Evolutionary conservation across 1,140 invertebrate species (phyloP).

Genomic region (Tribolium castaneum): DNA sequence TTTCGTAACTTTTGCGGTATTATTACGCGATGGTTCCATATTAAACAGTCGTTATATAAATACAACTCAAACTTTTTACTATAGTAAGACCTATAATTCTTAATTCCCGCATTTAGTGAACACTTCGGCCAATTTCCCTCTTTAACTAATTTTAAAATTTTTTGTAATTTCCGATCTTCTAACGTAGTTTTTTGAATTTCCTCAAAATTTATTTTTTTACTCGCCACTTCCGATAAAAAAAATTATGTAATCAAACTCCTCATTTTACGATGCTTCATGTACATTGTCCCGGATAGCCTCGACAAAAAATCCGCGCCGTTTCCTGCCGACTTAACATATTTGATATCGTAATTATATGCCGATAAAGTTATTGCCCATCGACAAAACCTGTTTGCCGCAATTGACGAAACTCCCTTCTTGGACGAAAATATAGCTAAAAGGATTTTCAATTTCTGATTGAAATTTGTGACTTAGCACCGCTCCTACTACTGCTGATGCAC

Average conservation of each 20-base stretch:
- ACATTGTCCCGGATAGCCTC: background rate
- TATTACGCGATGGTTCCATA: constrained; percentile 35
- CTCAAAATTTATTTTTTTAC: no score
- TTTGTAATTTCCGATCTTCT: no score
- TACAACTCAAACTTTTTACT: background rate
- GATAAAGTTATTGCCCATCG: background rate
- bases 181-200: no score
- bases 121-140: no score
- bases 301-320: background rate
- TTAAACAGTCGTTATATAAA: background rate
- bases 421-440: background rate
- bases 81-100: background rate
- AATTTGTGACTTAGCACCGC: background rate
- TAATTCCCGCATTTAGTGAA: no score
- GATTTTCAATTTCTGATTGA: background rate
- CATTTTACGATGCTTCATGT: background rate
- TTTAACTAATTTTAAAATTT: no score
- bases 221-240: background rate
- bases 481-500: background rate
- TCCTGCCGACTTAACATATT: background rate
- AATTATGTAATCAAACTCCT: background rate
- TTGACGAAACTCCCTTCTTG: background rate
- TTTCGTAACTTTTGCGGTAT: constrained; percentile 15
- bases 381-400: background rate
- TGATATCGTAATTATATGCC: background rate